These are phyloP conservation scores for Frieseomelitta varia DNA, from an alignment of 1,140 invertebrate genomes.

Conservation along the genomic window DNA sequence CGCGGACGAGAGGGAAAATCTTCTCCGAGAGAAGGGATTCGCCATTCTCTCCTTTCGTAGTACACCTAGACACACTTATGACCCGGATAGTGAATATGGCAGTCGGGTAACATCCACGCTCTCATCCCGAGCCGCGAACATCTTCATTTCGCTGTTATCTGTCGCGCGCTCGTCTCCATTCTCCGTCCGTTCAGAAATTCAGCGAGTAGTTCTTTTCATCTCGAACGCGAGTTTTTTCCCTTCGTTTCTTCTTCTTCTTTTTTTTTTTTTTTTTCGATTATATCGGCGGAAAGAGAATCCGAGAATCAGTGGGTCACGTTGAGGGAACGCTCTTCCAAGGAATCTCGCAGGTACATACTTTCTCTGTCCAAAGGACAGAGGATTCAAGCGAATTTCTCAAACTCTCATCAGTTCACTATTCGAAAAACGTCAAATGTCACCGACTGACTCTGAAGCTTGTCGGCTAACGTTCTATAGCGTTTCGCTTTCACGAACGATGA, in stretches of 20 bases:
- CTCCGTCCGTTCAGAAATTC: background rate
- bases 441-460: background rate
- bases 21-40: conserved; percentile 69
- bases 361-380: background rate
- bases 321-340: conserved; percentile 1
- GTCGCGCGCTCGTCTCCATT: conserved; percentile 9
- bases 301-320: conserved; percentile 37
- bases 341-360: conserved; percentile 14
- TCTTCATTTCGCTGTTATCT: conserved; percentile 11
- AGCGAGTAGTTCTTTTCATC: too few species aligned
- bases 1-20: conserved; percentile 67
- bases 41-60: conserved; percentile 69
- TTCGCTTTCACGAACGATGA: background rate
- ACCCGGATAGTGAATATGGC: conserved; percentile 68
- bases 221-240: background rate
- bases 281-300: background rate
- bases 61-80: conserved; percentile 64
- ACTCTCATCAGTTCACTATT: background rate
- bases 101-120: conserved; percentile 64
- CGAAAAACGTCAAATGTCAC: background rate
- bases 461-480: too few species aligned
- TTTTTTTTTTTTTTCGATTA: too few species aligned
- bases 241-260: too few species aligned
- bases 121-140: conserved; percentile 55
- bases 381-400: background rate